Base-by-base conservation (phyloP, 2,888 invertebrate species). In the Malachius bipustulatus region DNA sequence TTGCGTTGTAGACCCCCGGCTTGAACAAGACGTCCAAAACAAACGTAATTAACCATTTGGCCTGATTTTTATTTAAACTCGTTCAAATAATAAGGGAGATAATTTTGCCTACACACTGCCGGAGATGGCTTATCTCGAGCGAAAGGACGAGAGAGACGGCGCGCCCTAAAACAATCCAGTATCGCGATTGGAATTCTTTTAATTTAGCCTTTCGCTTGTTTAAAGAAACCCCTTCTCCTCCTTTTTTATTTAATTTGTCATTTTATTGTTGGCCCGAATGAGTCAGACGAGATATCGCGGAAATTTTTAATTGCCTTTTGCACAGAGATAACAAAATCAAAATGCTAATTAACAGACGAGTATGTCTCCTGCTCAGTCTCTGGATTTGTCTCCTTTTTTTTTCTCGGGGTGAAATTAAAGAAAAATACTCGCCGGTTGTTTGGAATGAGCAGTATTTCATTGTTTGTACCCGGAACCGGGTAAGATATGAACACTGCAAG, bases 241-340 rank as follows among this genome's bases (percentile, higher is more conserved):
- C 40, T 47, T 49, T 54, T 56, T 57, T 56, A 57, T 60, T 59
- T 59, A 60, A 60, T 57, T 59, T 59, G 60, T 59, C 58, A 54
- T 60, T 57, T 59, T 59, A 57, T 60, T 59, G 54, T 57, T 50
- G 49, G 51, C 49, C 55, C 52, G 48, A 51, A 50, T 50, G 47
- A 43, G 42, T 46, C 54, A 52, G 55, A 54, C 54, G 52, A 50
- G 55, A 55, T 60, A 61, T 60, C 57, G 59, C 56, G 49, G n/a
- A 55, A 56, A 56, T 60, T 61, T 62, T 62, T 60, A 62, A 60
- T 62, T 60, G 60, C 59, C 59, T 56, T 19, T 50, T 47, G 51
- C n/a, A n/a, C 51, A 53, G 59, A 62, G 62, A 61, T 60, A 62
- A 62, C 62, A 62, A 60, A 62, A 60, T 61, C 60, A 60, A 59